These are phyloP conservation scores for Neosalanx taihuensis DNA, from an alignment of 2,797 vertebrate genomes.

Conservation along the genomic window DNA sequence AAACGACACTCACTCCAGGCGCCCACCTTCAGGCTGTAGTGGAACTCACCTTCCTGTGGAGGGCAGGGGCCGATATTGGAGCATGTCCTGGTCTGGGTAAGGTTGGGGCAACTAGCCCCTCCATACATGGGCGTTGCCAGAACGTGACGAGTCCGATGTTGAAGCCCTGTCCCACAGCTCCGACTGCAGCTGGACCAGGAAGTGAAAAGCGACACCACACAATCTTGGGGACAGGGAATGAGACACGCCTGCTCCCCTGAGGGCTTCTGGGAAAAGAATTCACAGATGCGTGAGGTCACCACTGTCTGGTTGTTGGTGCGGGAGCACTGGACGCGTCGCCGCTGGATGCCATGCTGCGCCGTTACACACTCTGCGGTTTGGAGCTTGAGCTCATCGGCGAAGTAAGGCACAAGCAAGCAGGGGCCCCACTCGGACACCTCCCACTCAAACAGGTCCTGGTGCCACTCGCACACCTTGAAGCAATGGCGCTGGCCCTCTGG, in stretches of 20 bases:
- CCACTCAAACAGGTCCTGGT: constrained; percentile 92
- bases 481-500: constrained; percentile 86
- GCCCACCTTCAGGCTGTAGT: constrained; percentile 89
- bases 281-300: constrained; percentile 83
- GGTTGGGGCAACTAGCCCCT: constrained; percentile 82
- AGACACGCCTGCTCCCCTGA: constrained; percentile 88
- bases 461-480: constrained; percentile 95
- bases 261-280: constrained; percentile 84
- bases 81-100: constrained; percentile 85
- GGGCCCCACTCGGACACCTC: constrained; percentile 85
- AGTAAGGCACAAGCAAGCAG: constrained; percentile 74
- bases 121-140: constrained; percentile 87
- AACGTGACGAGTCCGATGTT: constrained; percentile 81
- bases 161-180: constrained; percentile 75
- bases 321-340: constrained; percentile 79
- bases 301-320: constrained; percentile 82
- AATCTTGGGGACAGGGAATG: constrained; percentile 91
- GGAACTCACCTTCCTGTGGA: constrained; percentile 76
- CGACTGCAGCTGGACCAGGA: constrained; percentile 83
- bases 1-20: constrained; percentile 84
- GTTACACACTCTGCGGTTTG: constrained; percentile 78
- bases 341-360: constrained; percentile 91
- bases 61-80: constrained; percentile 66
- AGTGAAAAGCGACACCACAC: constrained; percentile 87
- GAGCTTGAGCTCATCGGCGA: constrained; percentile 63